phyloP scores from a whole-genome alignment of 2,888 invertebrate species.

The Trissolcus japonicus region DNA sequence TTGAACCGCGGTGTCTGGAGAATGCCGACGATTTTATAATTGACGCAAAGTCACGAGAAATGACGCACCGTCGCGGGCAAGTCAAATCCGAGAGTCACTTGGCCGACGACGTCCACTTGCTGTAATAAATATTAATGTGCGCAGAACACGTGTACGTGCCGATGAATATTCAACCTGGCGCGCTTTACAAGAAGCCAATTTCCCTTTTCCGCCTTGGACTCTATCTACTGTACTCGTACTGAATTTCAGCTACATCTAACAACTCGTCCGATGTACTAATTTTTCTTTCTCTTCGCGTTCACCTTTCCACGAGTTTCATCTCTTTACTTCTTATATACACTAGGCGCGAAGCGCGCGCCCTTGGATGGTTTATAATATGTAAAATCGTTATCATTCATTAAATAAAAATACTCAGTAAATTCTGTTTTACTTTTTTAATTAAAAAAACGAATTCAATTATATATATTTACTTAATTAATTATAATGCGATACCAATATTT shows the following conservation, averaged over 20 bases:
- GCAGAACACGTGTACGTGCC: slow-evolving; percentile 61
- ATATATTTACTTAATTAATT: no score
- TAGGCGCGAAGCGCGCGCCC: no score
- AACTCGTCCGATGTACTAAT: slow-evolving; percentile 16
- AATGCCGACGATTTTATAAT: slow-evolving; percentile 55
- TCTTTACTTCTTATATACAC: no score
- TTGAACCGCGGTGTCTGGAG: slow-evolving; percentile 27
- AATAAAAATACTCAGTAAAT: no score
- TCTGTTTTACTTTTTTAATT: no score
- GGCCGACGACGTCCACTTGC: slow-evolving; percentile 49
- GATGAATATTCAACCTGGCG: slow-evolving; percentile 64
- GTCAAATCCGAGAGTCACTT: slow-evolving; percentile 50
- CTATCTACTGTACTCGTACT: slow-evolving; percentile 24
- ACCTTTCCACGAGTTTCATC: background rate
- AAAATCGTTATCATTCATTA: no score
- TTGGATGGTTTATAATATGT: no score
- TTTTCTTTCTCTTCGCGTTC: background rate
- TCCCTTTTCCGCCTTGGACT: slow-evolving; percentile 54
- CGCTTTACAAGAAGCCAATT: slow-evolving; percentile 58
- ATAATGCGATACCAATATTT: no score
- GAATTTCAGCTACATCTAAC: slow-evolving; percentile 20
- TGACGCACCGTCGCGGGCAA: slow-evolving; percentile 32
- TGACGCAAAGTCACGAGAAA: slow-evolving; percentile 51
- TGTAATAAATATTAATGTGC: slow-evolving; percentile 66
- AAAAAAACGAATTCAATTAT: no score